Conservation (phyloP, 2,113 vertebrate species). For the Fukomys damarensis region DNA sequence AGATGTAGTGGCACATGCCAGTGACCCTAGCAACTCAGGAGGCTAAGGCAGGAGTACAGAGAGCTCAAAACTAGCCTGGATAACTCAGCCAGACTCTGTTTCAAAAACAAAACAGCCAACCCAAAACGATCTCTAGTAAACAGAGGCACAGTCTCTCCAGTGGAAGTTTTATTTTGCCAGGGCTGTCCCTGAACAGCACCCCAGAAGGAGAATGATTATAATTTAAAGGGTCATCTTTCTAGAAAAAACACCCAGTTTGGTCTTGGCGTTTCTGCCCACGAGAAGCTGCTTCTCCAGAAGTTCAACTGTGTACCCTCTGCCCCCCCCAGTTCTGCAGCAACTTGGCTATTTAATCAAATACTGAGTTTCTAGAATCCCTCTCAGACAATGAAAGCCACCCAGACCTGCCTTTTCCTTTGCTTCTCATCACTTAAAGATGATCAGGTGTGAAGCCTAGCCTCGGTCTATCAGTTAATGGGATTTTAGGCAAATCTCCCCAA, state of each 20-base stretch:
- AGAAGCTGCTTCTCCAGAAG: constrained; percentile 7
- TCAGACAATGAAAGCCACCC: constrained; percentile 4
- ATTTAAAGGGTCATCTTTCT: not conserved
- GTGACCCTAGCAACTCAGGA: not conserved
- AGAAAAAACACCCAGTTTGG: not conserved
- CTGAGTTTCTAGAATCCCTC: not conserved
- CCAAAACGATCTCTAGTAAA: not conserved
- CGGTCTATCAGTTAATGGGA: not conserved
- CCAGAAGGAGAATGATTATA: not conserved
- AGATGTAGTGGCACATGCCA: not conserved
- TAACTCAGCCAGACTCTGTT: not conserved
- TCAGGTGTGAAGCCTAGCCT: not conserved
- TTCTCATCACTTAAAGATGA: constrained; percentile 17
- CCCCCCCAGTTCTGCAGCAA: not conserved
- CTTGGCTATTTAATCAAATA: not conserved
- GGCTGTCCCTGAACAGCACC: not conserved
- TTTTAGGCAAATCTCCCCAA: constrained; percentile 25
- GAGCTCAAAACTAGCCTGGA: not conserved
- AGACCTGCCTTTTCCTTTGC: not conserved
- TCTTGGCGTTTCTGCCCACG: not conserved
- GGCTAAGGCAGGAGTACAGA: not conserved
- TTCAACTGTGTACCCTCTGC: not conserved
- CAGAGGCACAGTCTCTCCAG: not conserved
- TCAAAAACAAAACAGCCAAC: not conserved
- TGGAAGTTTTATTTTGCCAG: not conserved